Conservation (phyloP, 1,140 invertebrate genomes). For the Diprion similis region DNA sequence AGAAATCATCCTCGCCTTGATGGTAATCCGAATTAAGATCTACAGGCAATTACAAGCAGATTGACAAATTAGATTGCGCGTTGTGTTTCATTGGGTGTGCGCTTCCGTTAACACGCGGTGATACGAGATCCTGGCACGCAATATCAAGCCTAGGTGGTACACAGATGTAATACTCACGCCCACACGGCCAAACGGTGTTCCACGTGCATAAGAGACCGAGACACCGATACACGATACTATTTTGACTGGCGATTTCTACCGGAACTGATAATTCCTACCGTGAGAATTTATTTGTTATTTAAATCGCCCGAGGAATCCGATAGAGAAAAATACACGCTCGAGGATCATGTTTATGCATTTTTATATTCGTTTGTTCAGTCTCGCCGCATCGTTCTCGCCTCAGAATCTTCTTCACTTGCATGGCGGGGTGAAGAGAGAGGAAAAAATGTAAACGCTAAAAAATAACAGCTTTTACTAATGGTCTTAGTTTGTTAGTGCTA, state of each 20-base stretch:
- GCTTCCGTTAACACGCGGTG: conserved; percentile 51
- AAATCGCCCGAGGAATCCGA: neutral
- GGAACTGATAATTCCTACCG: neutral
- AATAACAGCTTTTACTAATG: too few relatives aligned
- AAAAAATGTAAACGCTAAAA: too few relatives aligned
- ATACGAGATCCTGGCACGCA: conserved; percentile 47
- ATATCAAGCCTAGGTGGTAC: conserved; percentile 12
- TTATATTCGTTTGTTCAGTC: too few relatives aligned
- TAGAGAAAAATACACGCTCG: too few relatives aligned
- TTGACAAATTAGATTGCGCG: conserved; percentile 50
- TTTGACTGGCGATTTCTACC: neutral
- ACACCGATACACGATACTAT: neutral
- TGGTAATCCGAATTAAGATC: conserved; percentile 56
- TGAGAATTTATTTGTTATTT: neutral
- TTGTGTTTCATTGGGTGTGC: conserved; percentile 27
- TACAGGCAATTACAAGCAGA: conserved; percentile 56
- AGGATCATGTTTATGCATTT: too few relatives aligned
- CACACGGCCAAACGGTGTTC: neutral
- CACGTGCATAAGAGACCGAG: neutral
- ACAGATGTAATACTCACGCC: neutral
- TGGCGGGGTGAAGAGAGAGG: too few relatives aligned
- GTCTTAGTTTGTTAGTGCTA: too few relatives aligned
- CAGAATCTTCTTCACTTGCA: too few relatives aligned
- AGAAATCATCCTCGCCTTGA: conserved; percentile 48
- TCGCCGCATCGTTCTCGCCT: too few relatives aligned